Conservation (phyloP, 2,113 vertebrate genomes). For the Arothron firmamentum region DNA sequence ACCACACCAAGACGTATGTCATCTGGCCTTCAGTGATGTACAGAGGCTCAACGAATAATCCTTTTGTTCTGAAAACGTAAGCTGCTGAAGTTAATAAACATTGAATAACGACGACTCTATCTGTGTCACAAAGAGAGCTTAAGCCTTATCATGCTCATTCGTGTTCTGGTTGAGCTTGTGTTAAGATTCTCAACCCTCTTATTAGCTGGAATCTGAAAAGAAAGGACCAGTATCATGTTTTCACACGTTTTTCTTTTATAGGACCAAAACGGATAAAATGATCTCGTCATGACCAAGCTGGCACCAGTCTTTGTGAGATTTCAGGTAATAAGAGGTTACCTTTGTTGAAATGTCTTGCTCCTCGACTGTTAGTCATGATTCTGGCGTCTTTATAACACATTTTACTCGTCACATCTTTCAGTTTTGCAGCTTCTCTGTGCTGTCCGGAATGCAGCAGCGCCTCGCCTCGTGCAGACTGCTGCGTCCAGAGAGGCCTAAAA, state of each 20-base stretch:
- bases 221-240: too few relatives aligned
- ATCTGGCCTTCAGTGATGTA: conserved; percentile 38
- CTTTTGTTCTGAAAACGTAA: conserved; percentile 48
- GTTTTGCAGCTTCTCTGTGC: conserved; percentile 25
- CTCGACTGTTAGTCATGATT: neutral
- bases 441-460: conserved; percentile 58
- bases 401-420: conserved; percentile 13
- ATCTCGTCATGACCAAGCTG: too few relatives aligned
- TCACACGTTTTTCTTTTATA: too few relatives aligned
- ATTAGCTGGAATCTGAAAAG: too few relatives aligned
- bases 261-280: too few relatives aligned
- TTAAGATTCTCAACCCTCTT: too few relatives aligned
- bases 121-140: too few relatives aligned
- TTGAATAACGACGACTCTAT: conserved; percentile 10
- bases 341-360: too few relatives aligned
- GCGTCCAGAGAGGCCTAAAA: conserved; percentile 73
- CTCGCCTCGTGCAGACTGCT: conserved; percentile 59
- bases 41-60: conserved; percentile 47
- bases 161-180: too few relatives aligned
- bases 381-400: neutral
- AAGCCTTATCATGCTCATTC: too few relatives aligned
- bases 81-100: conserved; percentile 34
- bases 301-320: too few relatives aligned
- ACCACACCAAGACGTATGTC: conserved; percentile 47
- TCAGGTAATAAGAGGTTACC: too few relatives aligned